Evolutionary conservation across 2,888 invertebrate species (phyloP), one percentile per base, ranked within the genome.

Genomic region (Parnassius mnemosyne): DNA sequence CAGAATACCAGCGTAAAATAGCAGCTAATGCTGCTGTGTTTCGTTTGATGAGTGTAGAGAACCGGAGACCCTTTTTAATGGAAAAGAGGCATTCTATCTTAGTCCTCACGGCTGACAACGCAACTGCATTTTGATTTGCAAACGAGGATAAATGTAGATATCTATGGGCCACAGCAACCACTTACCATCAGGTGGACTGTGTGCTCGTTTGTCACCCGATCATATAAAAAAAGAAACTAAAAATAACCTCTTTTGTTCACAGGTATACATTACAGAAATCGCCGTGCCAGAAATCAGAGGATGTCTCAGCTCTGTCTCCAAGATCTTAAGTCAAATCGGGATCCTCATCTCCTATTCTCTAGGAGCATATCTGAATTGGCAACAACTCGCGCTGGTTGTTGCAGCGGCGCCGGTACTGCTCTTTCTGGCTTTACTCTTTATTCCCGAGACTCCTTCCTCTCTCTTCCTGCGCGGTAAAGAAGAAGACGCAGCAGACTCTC

Each of bases 221-320:
- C n/a, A n/a, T n/a, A n/a, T n/a, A n/a, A n/a, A n/a, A n/a, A n/a
- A n/a, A n/a, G n/a, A n/a, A n/a, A 20, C 20, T 20, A 20, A 20
- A 20, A 34, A 5, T 34, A 34, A 5, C 68, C 72, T 63, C 66
- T 67, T 10, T 85, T 86, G 80, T 84, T 74, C 80, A 5, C 93
- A 93, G 94, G 96, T 97, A 67, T 98, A 97, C 90, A 95, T 98
- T 73, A 96, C 97, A 71, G 98, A 98, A 89, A 97, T 97, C 73
- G 95, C 97, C 16, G 95, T 96, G 47, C 96, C 97, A 41, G 95
- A 96, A 66, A 95, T 97, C 74, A 92, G 98, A 68, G 98, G 97
- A 7, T 95, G 96, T 68, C 92, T 98, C 54, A 97, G 97, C 73
- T 96, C 97, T 25, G 94, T 97, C 64, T 92, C 96, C 58, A 98